phyloP scores from a whole-genome alignment of 2,888 invertebrate species.

The Bedellia somnulentella region DNA sequence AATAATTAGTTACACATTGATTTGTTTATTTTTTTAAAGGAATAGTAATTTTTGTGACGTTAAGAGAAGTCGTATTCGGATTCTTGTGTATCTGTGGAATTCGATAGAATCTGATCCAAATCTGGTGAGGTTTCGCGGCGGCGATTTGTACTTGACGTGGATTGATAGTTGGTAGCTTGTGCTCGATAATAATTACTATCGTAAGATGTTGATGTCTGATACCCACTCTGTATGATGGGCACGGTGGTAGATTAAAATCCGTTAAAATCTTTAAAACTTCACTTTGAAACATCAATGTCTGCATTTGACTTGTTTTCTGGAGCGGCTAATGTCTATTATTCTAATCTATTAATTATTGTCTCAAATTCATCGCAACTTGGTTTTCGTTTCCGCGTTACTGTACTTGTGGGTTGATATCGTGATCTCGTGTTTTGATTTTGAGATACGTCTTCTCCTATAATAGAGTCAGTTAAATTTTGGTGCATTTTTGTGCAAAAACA shows the following conservation, averaged over 20 bases:
- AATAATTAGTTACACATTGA: neutral
- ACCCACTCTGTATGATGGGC: too few relatives aligned
- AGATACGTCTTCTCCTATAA: conserved; percentile 5
- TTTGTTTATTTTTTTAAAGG: neutral
- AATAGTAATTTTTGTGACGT: conserved; percentile 5
- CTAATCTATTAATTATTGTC: conserved; percentile 7
- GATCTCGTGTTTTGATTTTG: conserved; percentile 8
- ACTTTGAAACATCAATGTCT: too few relatives aligned
- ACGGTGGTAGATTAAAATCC: too few relatives aligned
- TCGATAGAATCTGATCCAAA: too few relatives aligned
- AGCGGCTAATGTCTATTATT: conserved; percentile 6
- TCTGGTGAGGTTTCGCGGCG: too few relatives aligned
- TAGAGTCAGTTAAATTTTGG: conserved; percentile 11
- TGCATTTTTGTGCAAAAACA: conserved; percentile 11
- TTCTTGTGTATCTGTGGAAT: too few relatives aligned
- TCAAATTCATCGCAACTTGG: conserved; percentile 8
- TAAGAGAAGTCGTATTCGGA: conserved; percentile 9
- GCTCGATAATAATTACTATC: too few relatives aligned
- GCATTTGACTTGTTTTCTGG: too few relatives aligned
- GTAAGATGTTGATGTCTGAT: too few relatives aligned
- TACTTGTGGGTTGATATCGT: conserved; percentile 8
- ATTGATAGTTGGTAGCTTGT: too few relatives aligned
- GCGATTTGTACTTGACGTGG: too few relatives aligned
- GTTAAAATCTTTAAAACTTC: too few relatives aligned
- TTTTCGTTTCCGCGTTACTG: conserved; percentile 8